Conservation (phyloP, 2,113 vertebrate species). For the Spermophilus dauricus region DNA sequence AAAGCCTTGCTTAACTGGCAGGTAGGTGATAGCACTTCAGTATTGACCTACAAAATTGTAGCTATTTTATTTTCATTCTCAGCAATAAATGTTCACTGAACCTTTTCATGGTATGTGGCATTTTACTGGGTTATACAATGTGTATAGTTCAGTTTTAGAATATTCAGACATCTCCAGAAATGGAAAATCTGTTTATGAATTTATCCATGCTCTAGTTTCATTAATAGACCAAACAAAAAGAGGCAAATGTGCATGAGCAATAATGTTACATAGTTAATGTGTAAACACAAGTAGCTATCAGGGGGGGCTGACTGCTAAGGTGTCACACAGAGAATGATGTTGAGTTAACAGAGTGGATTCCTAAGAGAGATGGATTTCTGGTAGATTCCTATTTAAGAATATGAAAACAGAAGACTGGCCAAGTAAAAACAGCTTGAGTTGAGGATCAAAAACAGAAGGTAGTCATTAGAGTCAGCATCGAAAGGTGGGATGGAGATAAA, state of each 20-base stretch:
- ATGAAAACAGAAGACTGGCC: conserved; percentile 46
- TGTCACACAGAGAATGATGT: neutral
- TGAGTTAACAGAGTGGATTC: neutral
- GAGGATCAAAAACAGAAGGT: conserved; percentile 68
- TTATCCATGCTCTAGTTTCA: neutral
- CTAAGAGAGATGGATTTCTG: conserved; percentile 18
- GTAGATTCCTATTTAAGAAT: conserved; percentile 26
- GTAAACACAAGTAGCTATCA: neutral
- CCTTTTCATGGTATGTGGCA: neutral
- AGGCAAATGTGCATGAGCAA: neutral
- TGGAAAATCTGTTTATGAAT: conserved; percentile 29
- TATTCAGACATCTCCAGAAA: neutral
- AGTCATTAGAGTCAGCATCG: neutral
- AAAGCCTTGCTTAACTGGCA: neutral
- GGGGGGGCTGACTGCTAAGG: neutral
- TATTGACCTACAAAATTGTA: neutral
- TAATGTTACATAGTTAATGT: neutral
- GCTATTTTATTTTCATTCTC: neutral
- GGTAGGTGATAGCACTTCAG: neutral
- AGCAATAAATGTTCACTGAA: neutral
- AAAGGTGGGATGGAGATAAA: conserved; percentile 43
- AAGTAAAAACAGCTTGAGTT: conserved; percentile 66
- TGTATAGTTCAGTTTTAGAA: conserved; percentile 48
- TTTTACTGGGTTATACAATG: conserved; percentile 19
- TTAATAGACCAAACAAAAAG: neutral